phyloP scores from a whole-genome alignment of 2,888 invertebrate species.

The Mythimna impura region DNA sequence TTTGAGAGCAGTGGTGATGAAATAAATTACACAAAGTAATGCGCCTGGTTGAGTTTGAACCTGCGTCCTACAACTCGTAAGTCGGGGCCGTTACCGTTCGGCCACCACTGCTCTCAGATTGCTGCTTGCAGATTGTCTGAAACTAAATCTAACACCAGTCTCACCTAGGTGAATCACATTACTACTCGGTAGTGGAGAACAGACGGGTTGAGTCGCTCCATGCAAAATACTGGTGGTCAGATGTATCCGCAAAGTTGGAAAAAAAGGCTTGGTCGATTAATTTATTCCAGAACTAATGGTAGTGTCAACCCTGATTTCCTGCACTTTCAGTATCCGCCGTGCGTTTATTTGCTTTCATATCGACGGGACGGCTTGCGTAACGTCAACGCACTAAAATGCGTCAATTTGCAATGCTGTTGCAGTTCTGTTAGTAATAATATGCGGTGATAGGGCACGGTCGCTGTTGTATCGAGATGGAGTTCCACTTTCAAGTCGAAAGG shows the following conservation, averaged over 20 bases:
- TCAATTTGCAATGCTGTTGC: slow-evolving; percentile 59
- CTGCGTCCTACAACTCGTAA: too few species aligned
- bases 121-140: too few species aligned
- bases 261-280: background rate
- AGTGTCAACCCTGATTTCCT: slow-evolving; percentile 78
- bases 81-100: too few species aligned
- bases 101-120: too few species aligned
- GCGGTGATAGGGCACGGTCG: slow-evolving; percentile 28
- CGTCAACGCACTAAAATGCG: slow-evolving; percentile 61
- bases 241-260: background rate
- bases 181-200: background rate
- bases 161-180: background rate
- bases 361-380: slow-evolving; percentile 70
- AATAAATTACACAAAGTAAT: too few species aligned
- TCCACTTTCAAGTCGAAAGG: background rate
- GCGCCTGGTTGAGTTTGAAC: too few species aligned
- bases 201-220: too few species aligned
- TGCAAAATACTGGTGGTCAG: background rate
- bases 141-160: too few species aligned
- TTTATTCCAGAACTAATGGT: background rate
- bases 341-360: slow-evolving; percentile 79
- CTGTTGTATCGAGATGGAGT: background rate
- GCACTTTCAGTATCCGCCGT: slow-evolving; percentile 76
- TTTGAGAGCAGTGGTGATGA: too few species aligned
- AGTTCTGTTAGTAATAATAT: slow-evolving; percentile 35